Percentiles rank a stretch among this genome's conserved stretches.
Conservation (phyloP, 2,888 invertebrate genomes). For the Formica aserva region DNA sequence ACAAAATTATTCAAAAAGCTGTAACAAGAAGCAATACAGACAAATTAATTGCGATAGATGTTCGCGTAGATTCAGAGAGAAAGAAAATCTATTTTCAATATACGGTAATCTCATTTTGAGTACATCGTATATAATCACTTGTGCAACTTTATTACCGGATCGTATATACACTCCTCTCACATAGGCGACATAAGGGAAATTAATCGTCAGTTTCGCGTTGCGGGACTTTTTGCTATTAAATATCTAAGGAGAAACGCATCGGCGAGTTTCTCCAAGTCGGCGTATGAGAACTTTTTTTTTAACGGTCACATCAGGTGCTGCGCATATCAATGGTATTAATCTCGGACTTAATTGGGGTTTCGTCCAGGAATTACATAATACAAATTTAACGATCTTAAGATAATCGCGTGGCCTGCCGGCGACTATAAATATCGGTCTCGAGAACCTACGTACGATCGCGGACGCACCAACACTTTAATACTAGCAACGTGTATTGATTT, state of each 20-base stretch:
- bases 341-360: constrained; percentile 43
- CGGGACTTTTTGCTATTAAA: constrained; percentile 33
- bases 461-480: constrained; percentile 7
- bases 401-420: constrained; percentile 11
- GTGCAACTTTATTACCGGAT: constrained; percentile 18
- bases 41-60: background rate
- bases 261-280: background rate
- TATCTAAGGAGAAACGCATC: background rate
- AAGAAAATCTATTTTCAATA: constrained; percentile 9
- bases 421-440: constrained; percentile 44
- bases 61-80: background rate
- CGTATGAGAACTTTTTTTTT: background rate
- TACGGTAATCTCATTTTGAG: constrained; percentile 19
- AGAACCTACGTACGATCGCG: background rate
- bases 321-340: constrained; percentile 50
- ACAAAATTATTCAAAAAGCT: background rate
- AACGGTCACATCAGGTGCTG: background rate
- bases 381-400: constrained; percentile 40
- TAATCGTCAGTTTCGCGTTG: constrained; percentile 40
- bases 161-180: background rate
- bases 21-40: background rate
- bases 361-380: constrained; percentile 40
- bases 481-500: constrained; percentile 44
- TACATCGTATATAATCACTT: constrained; percentile 9
- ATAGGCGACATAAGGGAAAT: constrained; percentile 23